Conservation (phyloP, 2,888 invertebrate genomes). For the Molorchus minor region DNA sequence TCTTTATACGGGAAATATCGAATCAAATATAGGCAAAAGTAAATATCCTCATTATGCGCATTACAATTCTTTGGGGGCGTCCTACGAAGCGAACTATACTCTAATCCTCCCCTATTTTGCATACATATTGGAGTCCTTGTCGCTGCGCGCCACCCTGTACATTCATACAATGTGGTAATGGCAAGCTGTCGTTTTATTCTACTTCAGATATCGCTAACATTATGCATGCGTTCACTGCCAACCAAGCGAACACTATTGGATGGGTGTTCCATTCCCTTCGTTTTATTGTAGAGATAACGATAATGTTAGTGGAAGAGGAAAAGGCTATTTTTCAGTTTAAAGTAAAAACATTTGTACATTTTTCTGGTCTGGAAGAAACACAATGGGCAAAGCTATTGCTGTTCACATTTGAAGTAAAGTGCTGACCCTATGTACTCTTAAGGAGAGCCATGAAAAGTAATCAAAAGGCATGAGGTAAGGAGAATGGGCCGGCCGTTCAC, state of each 20-base stretch:
- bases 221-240: slow-evolving; percentile 1
- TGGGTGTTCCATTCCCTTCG: slow-evolving; percentile 4
- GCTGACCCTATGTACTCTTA: no score
- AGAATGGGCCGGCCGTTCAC: no score
- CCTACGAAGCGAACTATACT: slow-evolving; percentile 6
- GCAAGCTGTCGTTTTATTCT: slow-evolving; percentile 6
- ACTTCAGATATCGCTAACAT: slow-evolving; percentile 6
- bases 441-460: no score
- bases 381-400: no score
- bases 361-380: no score
- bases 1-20: slow-evolving; percentile 4
- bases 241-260: slow-evolving; percentile 10
- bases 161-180: slow-evolving; percentile 9
- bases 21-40: slow-evolving; percentile 15
- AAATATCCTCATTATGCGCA: slow-evolving; percentile 16
- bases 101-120: slow-evolving; percentile 32
- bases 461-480: no score
- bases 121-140: slow-evolving; percentile 44
- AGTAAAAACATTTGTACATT: no score
- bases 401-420: no score
- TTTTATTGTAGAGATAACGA: no score
- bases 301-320: no score
- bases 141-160: slow-evolving; percentile 37
- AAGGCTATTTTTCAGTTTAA: no score
- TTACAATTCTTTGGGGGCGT: slow-evolving; percentile 9